Conservation (phyloP, 2,113 vertebrate species). For the Galbula dea region DNA sequence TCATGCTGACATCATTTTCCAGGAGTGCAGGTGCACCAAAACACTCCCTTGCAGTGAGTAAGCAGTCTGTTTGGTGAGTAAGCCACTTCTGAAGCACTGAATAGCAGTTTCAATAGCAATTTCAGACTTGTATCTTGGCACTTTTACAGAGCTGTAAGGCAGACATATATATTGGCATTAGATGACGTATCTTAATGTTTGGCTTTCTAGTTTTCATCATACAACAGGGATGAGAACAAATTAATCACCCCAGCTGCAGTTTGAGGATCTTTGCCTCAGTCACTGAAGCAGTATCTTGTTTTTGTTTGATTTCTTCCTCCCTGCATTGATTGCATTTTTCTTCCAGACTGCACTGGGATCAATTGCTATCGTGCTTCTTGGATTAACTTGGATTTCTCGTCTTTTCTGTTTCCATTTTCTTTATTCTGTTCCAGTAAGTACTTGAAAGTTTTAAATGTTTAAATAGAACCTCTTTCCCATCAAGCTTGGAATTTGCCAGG, state of each 20-base stretch:
- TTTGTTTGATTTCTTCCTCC: not conserved
- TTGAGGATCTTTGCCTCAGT: not conserved
- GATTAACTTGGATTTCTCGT: conserved; percentile 45
- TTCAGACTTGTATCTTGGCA: not conserved
- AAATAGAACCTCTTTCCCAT: conserved; percentile 9
- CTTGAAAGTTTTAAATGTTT: conserved; percentile 44
- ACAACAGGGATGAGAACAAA: not conserved
- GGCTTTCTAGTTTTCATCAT: not conserved
- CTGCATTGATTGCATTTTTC: not conserved
- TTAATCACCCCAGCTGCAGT: not conserved
- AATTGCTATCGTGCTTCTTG: not conserved
- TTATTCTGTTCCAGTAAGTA: conserved; percentile 15
- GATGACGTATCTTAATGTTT: not conserved
- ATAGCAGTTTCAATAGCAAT: not conserved
- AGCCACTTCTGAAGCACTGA: not conserved
- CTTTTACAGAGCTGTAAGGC: not conserved
- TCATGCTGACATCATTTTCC: not conserved
- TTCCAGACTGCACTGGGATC: not conserved
- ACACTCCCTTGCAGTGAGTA: not conserved
- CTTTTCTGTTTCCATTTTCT: not conserved
- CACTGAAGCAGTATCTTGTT: not conserved
- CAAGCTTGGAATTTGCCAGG: conserved; percentile 1
- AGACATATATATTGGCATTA: not conserved
- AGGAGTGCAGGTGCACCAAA: not conserved
- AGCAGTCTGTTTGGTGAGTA: not conserved